phyloP scores from a whole-genome alignment of 2,113 vertebrate genomes.

The Polypterus bichir region DNA sequence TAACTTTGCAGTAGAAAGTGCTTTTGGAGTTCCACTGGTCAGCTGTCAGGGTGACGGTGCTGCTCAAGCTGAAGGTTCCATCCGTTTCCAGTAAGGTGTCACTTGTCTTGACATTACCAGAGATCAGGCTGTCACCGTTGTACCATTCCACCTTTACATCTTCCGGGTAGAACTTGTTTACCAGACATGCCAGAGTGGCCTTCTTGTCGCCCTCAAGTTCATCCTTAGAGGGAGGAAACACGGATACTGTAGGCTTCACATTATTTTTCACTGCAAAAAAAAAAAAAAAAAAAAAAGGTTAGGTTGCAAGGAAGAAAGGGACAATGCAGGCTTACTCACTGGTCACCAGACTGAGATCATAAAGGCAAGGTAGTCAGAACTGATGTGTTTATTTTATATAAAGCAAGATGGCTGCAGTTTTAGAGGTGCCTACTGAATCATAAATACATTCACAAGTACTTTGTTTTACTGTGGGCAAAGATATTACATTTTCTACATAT shows the following conservation, averaged over 20 bases:
- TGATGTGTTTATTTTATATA: no score
- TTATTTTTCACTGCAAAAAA: slow-evolving; percentile 14
- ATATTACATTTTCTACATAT: no score
- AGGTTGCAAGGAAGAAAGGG: no score
- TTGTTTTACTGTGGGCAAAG: no score
- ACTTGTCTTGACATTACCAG: fast-evolving
- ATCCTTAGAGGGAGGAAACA: slow-evolving; percentile 11
- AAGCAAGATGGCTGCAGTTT: no score
- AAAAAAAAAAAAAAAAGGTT: slow-evolving; percentile 11
- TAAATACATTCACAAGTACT: no score
- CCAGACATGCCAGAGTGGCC: slow-evolving; percentile 12
- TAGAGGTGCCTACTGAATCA: no score
- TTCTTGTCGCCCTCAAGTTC: neutral
- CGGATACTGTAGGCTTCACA: slow-evolving; percentile 11
- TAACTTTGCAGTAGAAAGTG: neutral
- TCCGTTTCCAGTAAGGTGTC: slow-evolving; percentile 7
- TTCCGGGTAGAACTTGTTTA: slow-evolving; percentile 23
- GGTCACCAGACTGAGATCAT: no score
- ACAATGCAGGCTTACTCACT: no score
- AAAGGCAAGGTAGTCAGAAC: no score
- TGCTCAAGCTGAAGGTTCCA: slow-evolving; percentile 33
- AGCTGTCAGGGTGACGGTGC: slow-evolving; percentile 11
- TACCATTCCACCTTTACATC: slow-evolving; percentile 2
- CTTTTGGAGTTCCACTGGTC: fast-evolving
- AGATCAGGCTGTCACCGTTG: fast-evolving